Evolutionary conservation across 2,113 vertebrate species (phyloP).

Genomic region (Otis tarda): DNA sequence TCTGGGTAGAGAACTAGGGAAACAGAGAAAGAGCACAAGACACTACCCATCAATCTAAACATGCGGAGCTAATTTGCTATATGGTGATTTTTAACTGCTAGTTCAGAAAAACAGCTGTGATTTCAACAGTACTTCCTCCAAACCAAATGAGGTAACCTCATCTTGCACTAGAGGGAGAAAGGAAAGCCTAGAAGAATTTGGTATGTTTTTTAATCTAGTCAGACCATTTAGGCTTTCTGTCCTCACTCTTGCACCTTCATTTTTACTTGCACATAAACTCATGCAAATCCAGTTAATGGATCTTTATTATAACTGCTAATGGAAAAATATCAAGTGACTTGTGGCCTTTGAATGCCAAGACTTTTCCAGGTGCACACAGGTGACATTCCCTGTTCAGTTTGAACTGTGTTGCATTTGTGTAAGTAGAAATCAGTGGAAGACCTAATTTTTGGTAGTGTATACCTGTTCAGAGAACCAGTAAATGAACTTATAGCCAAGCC

Average conservation of each 20-base stretch:
- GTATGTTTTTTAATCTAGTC: background rate
- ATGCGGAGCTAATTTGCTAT: background rate
- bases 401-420: background rate
- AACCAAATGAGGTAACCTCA: background rate
- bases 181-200: background rate
- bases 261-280: background rate
- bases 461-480: background rate
- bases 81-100: background rate
- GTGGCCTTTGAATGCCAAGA: background rate
- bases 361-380: accelerated
- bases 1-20: background rate
- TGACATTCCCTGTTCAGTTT: background rate
- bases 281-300: background rate
- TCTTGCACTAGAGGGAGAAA: background rate
- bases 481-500: background rate
- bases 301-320: background rate
- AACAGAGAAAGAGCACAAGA: background rate
- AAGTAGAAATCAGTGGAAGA: background rate
- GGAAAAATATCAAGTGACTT: background rate
- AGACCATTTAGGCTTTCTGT: background rate
- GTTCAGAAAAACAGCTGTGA: background rate
- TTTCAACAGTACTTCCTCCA: background rate
- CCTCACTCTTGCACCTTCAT: background rate
- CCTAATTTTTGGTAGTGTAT: background rate
- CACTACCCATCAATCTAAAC: background rate